Base-by-base conservation (phyloP, 2,113 vertebrate species). In the Hippoglossus stenolepis region DNA sequence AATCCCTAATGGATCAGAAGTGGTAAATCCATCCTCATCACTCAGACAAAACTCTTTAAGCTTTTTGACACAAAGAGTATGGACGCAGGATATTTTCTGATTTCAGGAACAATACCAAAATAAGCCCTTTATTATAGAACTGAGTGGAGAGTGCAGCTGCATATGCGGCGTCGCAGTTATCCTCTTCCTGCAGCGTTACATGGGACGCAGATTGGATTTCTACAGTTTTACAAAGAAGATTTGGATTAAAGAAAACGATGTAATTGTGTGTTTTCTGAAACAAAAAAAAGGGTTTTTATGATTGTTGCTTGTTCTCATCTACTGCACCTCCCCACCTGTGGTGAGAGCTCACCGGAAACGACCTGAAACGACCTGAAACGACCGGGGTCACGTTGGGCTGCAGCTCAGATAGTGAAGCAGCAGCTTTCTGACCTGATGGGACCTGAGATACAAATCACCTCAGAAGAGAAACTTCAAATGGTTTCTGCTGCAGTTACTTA, bases 1-100 rank as follows among this genome's bases (percentile, higher is more conserved):
- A 93, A 90, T 93, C 93, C 88, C 74, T 76, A 70, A 83, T 84
- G 89, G 87, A 89, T 88, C 77, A 90, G 59, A 53, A 62, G 18
- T 14, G 9, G 67, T 82, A 87, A 86, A 82, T 63, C 61, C 83
- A 18, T 62, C 77, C 79, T 80, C 67, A 71, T 75, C 85, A 43
- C 83, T 61, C 73, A 49, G 75, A 83, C 75, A 79, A 23, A 75
- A 88, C 77, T 76, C 56, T 63, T 58, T 79, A 85, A 91, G 84
- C 91, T 78, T 81, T 65, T 38, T 23, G 31, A 78, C 80, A 79
- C 62, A 65, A 78, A 65, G 38, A 79, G 61, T 73, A 26, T 75
- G 79, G 40, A 17, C 15, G 49, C 70, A 3, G 64, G 65, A 64
- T 70, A 51, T 65, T 70, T 78, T 73, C 70, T 31, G 60, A 59